phyloP scores from a whole-genome alignment of 2,113 vertebrate genomes.

The Uropsilus gracilis region DNA sequence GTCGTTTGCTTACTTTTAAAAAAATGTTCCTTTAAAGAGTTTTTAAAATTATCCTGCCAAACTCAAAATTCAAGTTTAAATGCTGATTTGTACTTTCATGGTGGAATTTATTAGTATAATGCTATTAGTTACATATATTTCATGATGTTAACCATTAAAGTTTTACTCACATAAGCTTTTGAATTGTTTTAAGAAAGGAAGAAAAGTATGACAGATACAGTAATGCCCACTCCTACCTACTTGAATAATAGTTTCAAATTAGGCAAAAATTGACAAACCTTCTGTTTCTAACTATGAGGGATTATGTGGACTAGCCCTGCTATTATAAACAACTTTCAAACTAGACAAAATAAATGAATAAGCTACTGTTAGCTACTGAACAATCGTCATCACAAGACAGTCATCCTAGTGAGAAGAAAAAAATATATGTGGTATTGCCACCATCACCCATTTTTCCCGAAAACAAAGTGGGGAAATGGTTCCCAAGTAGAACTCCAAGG shows the following conservation, averaged over 20 bases:
- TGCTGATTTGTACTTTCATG: constrained; percentile 1
- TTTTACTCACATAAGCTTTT: constrained; percentile 14
- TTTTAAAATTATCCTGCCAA: constrained; percentile 51
- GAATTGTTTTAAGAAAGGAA: neutral
- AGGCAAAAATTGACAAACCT: neutral
- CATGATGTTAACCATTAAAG: neutral
- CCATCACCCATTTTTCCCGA: neutral
- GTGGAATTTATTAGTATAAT: neutral
- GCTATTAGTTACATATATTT: constrained; percentile 44
- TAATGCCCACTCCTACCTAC: neutral
- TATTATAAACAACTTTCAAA: neutral
- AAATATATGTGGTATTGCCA: neutral
- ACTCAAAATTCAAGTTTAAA: constrained; percentile 61
- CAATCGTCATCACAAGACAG: neutral
- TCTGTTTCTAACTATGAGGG: neutral
- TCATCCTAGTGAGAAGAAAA: neutral
- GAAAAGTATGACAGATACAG: neutral
- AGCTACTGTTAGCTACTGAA: neutral
- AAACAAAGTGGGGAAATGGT: neutral
- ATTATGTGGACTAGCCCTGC: neutral
- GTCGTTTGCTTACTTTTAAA: constrained; percentile 2
- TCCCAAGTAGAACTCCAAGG: neutral
- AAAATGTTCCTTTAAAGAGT: constrained; percentile 59
- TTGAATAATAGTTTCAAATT: constrained; percentile 15
- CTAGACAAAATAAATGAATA: constrained; percentile 20